These are phyloP conservation scores for Oxygymnocypris stewartii DNA, from an alignment of 2,113 vertebrate species.

Conservation along the genomic window DNA sequence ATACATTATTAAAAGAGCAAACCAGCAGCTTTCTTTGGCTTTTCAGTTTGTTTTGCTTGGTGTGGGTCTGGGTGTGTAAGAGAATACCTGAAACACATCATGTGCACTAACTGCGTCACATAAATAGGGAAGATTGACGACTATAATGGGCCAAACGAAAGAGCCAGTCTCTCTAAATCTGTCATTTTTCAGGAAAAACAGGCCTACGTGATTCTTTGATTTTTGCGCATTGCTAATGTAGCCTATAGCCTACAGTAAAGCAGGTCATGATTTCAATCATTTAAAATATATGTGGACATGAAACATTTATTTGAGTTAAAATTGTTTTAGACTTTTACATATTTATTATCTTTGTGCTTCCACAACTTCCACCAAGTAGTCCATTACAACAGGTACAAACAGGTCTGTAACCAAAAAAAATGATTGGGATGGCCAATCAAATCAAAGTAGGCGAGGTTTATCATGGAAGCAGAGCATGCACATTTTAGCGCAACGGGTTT, in stretches of 20 bases:
- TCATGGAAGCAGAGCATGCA: too few species aligned
- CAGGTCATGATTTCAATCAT: background rate
- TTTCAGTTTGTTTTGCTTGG: constrained; percentile 5
- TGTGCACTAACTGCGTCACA: background rate
- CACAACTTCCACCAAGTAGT: background rate
- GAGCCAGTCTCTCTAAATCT: background rate
- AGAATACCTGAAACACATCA: constrained; percentile 25
- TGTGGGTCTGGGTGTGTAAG: background rate
- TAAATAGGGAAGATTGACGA: background rate
- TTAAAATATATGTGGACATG: background rate
- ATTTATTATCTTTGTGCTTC: background rate
- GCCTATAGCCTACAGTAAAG: background rate
- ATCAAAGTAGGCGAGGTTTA: background rate
- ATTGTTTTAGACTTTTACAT: background rate
- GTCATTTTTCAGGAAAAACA: background rate
- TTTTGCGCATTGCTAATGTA: background rate
- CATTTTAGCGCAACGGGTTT: too few species aligned
- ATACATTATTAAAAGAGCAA: constrained; percentile 14
- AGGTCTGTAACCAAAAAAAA: background rate
- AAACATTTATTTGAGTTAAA: background rate
- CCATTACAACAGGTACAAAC: background rate
- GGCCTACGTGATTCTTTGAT: background rate
- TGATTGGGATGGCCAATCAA: background rate
- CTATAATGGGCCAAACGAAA: background rate
- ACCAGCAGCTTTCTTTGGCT: constrained; percentile 11